These are phyloP conservation scores for Miichthys miiuy DNA, from an alignment of 2,797 vertebrate genomes.

Conservation along the genomic window DNA sequence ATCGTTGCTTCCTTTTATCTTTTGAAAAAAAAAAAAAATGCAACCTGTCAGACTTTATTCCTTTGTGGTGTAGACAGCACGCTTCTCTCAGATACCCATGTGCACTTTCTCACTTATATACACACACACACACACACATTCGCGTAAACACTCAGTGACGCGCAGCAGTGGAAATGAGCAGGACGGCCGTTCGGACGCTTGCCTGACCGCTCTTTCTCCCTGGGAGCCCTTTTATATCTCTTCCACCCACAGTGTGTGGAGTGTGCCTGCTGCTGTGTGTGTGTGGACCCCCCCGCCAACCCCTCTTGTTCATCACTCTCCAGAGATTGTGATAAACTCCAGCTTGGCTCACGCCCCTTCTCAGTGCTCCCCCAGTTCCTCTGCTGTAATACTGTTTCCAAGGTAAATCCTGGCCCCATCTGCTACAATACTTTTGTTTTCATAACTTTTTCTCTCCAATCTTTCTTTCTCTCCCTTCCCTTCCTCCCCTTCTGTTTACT, in stretches of 20 bases:
- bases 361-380: slow-evolving; percentile 31
- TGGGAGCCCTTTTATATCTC: slow-evolving; percentile 81
- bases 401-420: slow-evolving; percentile 78
- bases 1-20: slow-evolving; percentile 26
- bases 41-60: slow-evolving; percentile 40
- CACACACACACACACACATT: neutral
- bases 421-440: slow-evolving; percentile 84
- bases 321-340: slow-evolving; percentile 77
- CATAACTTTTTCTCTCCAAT: slow-evolving; percentile 72
- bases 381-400: slow-evolving; percentile 77
- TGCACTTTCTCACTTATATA: slow-evolving; percentile 2
- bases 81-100: slow-evolving; percentile 6
- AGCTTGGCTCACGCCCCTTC: slow-evolving; percentile 63
- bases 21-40: neutral
- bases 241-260: slow-evolving; percentile 64
- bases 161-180: slow-evolving; percentile 45
- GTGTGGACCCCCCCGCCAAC: slow-evolving; percentile 12
- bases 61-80: slow-evolving; percentile 33
- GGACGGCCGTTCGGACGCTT: slow-evolving; percentile 44
- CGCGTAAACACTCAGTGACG: slow-evolving; percentile 9
- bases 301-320: slow-evolving; percentile 63
- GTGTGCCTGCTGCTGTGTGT: slow-evolving; percentile 54
- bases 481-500: slow-evolving; percentile 60
- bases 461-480: slow-evolving; percentile 28
- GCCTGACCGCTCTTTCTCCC: slow-evolving; percentile 66